Evolutionary conservation across 2,797 vertebrate genomes (phyloP), one percentile per base, ranked within the genome.

Genomic region (Melanitta fusca): DNA sequence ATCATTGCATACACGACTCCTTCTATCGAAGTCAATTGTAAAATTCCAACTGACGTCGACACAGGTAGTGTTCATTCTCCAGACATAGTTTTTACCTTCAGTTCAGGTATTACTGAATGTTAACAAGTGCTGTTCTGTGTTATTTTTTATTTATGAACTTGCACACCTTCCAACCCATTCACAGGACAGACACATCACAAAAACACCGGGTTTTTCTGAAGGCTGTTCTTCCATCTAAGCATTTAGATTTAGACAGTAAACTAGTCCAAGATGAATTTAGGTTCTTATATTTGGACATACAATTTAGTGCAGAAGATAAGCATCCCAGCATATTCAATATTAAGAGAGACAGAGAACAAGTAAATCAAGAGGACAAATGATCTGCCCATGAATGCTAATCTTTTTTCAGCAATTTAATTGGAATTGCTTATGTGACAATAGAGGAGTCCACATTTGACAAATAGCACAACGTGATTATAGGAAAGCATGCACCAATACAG

Each of bases 121-220:
- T 66, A 81, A 65, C 2, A 13, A 58, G 15, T 27, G 41, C 5
- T 51, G 8, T 22, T 81, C 27, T 58, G 15, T 32, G 11, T 5
- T 61, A 45, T 66, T 80, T 62, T 88, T 65, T 41, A 27, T 38
- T 20, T 45, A 51, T 7, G 28, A 85, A 51, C 32, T 53, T 43
- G 11, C 12, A 69, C 30, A 82, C 74, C 27, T 65, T 65, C 39
- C 51, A 28, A 69, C 6, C 13, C 25, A 39, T 43, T 20, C 28
- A 64, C 18, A 41, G 30, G 8, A 30, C 27, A 41, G 27, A 62
- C 27, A 64, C 21, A 21, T 56, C 13, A 15, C 4, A 14, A 64
- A 71, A 71, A 5, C 1, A 10, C 1, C 0, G 0, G 7, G 7
- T 10, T 47, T 64, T 84, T 39, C 65, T 39, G 18, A 78, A 70